Evolutionary conservation across 2,113 vertebrate genomes (phyloP).

Genomic region (Caracal caracal): DNA sequence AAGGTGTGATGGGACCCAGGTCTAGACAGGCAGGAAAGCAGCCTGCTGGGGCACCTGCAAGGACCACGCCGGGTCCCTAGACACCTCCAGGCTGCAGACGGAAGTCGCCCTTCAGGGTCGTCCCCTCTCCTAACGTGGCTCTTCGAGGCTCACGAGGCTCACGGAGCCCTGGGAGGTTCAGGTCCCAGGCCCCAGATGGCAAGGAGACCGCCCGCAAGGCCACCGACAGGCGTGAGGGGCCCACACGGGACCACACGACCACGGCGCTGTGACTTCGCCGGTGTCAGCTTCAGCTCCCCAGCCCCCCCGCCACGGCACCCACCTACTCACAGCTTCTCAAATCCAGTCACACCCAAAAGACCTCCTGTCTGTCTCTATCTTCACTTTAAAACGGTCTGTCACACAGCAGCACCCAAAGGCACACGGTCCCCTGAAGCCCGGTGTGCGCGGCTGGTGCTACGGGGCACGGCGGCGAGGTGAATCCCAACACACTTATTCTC

Average conservation of each 20-base stretch:
- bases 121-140: background rate
- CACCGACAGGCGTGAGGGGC: background rate
- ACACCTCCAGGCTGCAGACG: background rate
- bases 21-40: background rate
- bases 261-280: background rate
- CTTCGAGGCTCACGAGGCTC: background rate
- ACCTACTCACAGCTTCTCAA: background rate
- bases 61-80: no score
- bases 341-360: background rate
- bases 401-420: background rate
- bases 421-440: background rate
- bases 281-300: background rate
- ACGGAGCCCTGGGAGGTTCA: background rate
- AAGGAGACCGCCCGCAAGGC: background rate
- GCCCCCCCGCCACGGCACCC: background rate
- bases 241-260: background rate
- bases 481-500: background rate
- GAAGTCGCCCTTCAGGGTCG: background rate
- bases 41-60: background rate
- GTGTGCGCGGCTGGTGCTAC: background rate
- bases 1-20: background rate
- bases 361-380: background rate
- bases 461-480: background rate
- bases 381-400: background rate
- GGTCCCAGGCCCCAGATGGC: background rate